A percentile compares a stretch with the other conserved stretches of the same genome.
phyloP scores from a whole-genome alignment of 2,888 invertebrate genomes.

The Mimas tiliae region DNA sequence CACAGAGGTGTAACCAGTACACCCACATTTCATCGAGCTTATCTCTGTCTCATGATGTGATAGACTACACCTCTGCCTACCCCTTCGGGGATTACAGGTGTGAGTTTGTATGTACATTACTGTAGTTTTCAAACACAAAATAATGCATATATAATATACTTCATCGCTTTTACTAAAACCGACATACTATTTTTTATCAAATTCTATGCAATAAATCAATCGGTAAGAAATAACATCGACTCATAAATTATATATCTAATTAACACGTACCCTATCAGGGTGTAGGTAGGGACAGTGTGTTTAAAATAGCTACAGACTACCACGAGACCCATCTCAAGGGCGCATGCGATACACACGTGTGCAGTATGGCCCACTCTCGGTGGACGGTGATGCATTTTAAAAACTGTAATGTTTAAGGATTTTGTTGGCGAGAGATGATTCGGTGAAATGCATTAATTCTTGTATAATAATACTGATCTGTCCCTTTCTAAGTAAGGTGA shows the following conservation, averaged over 20 bases:
- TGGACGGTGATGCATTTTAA: neutral
- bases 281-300: slow-evolving; percentile 31
- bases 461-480: too few relatives aligned
- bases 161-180: neutral
- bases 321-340: slow-evolving; percentile 55
- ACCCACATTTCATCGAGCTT: too few relatives aligned
- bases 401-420: too few relatives aligned
- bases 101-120: too few relatives aligned
- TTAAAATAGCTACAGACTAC: slow-evolving; percentile 59
- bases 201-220: neutral
- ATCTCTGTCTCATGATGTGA: too few relatives aligned
- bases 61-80: too few relatives aligned
- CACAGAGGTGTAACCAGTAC: too few relatives aligned
- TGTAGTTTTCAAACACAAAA: neutral
- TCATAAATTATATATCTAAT: slow-evolving; percentile 53
- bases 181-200: neutral
- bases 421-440: too few relatives aligned
- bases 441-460: too few relatives aligned
- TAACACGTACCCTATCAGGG: slow-evolving; percentile 34
- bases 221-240: neutral
- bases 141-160: neutral
- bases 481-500: too few relatives aligned
- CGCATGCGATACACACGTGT: slow-evolving; percentile 54
- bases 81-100: too few relatives aligned
- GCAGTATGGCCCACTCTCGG: slow-evolving; percentile 38